Evolutionary conservation across 2,797 vertebrate genomes (phyloP).

Genomic region (Microhierax caerulescens): DNA sequence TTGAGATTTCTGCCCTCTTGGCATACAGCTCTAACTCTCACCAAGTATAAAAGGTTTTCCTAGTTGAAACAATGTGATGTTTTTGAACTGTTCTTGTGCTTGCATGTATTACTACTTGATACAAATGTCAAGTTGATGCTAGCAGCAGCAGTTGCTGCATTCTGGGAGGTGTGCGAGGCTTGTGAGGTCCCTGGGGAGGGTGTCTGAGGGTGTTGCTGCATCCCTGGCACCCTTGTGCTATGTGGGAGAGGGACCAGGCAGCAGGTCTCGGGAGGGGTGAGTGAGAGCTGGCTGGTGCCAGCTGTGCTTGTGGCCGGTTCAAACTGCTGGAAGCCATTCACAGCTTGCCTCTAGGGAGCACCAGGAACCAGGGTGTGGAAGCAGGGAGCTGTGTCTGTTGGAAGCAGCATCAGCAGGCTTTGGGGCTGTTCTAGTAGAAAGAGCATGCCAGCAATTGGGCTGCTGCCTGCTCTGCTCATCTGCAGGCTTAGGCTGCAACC

Average conservation of each 20-base stretch:
- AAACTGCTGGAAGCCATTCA: background rate
- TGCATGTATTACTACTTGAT: background rate
- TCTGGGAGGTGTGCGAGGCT: background rate
- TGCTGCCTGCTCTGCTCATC: background rate
- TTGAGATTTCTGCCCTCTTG: background rate
- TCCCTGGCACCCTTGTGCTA: background rate
- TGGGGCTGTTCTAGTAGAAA: background rate
- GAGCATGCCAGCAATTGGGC: background rate
- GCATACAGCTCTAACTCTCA: fast-evolving
- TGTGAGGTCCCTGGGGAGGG: background rate
- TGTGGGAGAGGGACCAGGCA: background rate
- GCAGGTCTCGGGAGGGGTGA: background rate
- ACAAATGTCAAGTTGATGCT: background rate
- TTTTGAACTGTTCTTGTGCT: background rate
- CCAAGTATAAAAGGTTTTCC: background rate
- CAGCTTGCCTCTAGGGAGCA: background rate
- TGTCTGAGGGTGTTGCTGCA: background rate
- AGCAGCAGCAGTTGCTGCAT: background rate
- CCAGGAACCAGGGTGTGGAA: background rate
- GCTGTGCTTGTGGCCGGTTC: background rate
- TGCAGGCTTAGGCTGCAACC: background rate
- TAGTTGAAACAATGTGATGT: background rate
- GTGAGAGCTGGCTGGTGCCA: background rate
- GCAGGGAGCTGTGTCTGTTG: background rate
- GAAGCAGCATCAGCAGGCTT: background rate